phyloP scores from a whole-genome alignment of 1,140 invertebrate species.

The Propsilocerus akamusi region DNA sequence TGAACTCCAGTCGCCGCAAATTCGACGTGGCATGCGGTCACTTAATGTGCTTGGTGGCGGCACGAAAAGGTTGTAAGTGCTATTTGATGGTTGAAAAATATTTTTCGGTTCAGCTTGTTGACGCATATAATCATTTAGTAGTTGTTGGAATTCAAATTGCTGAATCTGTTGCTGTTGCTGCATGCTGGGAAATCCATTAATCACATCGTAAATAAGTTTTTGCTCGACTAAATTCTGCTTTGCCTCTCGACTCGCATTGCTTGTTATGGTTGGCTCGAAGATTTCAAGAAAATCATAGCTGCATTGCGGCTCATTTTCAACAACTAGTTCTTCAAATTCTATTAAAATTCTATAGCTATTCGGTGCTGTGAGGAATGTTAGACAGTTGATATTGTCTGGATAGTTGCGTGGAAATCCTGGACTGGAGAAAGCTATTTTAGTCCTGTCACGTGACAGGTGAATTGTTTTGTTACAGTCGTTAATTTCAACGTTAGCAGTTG shows the following conservation, averaged over 20 bases:
- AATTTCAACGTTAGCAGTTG: constrained; percentile 19
- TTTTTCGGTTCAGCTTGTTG: neutral
- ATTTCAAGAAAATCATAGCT: constrained; percentile 52
- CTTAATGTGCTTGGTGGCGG: neutral
- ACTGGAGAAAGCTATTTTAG: constrained; percentile 36
- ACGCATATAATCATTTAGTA: neutral
- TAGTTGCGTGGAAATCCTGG: constrained; percentile 49
- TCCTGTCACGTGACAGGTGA: constrained; percentile 31
- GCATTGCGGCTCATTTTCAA: constrained; percentile 48
- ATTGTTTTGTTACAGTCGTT: constrained; percentile 42
- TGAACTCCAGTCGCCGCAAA: constrained; percentile 55
- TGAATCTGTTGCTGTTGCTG: neutral
- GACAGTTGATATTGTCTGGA: constrained; percentile 45
- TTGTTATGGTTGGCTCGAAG: constrained; percentile 20
- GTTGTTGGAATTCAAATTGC: neutral
- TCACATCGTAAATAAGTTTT: constrained; percentile 9
- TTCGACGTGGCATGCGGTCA: constrained; percentile 20
- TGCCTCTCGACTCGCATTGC: neutral
- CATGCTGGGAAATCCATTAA: neutral
- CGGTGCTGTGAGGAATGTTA: constrained; percentile 34
- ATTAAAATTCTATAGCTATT: constrained; percentile 36
- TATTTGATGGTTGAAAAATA: neutral
- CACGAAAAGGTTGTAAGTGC: neutral
- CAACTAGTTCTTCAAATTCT: constrained; percentile 46
- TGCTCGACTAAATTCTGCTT: constrained; percentile 6